Evolutionary conservation across 2,113 vertebrate genomes (phyloP).

Genomic region (Pithys albifrons): DNA sequence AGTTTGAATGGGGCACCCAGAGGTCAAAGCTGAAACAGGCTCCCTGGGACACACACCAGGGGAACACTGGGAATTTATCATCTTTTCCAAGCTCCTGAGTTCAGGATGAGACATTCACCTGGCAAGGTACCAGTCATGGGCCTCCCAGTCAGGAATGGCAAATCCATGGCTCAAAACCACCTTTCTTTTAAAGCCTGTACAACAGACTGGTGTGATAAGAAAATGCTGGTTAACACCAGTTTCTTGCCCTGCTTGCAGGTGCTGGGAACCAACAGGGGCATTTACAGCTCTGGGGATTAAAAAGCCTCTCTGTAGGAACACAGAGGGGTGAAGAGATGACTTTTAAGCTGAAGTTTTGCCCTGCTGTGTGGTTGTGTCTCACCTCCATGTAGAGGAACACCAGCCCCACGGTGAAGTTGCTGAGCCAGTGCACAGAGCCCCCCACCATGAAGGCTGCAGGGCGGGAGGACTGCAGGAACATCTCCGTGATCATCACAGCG

Average conservation of each 20-base stretch:
- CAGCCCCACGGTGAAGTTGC: slow-evolving; percentile 89
- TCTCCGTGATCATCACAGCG: slow-evolving; percentile 86
- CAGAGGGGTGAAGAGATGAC: not conserved
- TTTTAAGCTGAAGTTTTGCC: not conserved
- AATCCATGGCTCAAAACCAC: too few relatives aligned
- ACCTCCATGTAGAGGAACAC: slow-evolving; percentile 93
- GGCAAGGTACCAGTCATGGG: not conserved
- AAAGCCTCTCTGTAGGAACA: not conserved
- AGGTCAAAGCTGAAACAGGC: not conserved
- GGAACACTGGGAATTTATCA: not conserved
- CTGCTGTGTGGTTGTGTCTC: not conserved
- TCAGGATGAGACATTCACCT: not conserved
- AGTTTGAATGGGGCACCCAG: not conserved
- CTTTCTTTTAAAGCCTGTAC: not conserved
- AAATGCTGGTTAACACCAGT: not conserved
- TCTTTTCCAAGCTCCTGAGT: not conserved
- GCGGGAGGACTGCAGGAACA: slow-evolving; percentile 94
- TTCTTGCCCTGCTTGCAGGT: not conserved
- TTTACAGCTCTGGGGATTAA: not conserved
- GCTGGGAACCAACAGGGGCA: not conserved
- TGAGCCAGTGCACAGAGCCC: slow-evolving; percentile 92
- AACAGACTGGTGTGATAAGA: not conserved
- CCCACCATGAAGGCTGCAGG: slow-evolving; percentile 91
- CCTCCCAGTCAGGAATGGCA: too few relatives aligned
- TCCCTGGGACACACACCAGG: not conserved